Percentiles rank a stretch among this genome's conserved stretches.
Evolutionary conservation across 2,113 vertebrate species (phyloP).

Genomic region (Tragelaphus strepsiceros): DNA sequence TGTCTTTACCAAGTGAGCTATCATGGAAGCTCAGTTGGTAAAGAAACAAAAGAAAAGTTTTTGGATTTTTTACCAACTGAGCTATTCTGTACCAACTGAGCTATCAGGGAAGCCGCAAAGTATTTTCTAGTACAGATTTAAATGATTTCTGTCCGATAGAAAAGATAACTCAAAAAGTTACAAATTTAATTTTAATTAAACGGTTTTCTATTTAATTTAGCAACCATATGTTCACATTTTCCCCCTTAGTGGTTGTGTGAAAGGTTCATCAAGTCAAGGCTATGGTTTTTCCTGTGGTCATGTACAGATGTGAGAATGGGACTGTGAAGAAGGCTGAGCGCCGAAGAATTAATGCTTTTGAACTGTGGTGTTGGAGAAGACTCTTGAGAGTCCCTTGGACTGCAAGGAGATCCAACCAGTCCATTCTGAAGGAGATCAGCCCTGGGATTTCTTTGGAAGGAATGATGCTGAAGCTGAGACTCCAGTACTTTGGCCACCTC

Average conservation of each 20-base stretch:
- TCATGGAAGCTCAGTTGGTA: neutral
- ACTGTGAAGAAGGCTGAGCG: too few species aligned
- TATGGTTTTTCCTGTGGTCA: too few species aligned
- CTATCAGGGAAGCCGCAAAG: neutral
- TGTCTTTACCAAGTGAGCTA: neutral
- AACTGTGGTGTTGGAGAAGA: too few species aligned
- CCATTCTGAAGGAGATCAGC: too few species aligned
- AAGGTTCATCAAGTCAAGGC: too few species aligned
- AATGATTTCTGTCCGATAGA: neutral
- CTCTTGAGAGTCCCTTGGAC: too few species aligned
- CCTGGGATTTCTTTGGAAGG: too few species aligned
- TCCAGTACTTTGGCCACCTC: too few species aligned
- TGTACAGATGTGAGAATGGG: too few species aligned
- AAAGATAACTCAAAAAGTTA: neutral
- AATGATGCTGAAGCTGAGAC: too few species aligned
- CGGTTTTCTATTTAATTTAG: neutral
- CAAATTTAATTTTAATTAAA: neutral
- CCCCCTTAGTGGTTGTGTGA: neutral
- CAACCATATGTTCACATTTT: neutral
- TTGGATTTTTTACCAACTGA: neutral
- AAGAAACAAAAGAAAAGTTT: neutral
- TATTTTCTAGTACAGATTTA: neutral
- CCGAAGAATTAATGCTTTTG: too few species aligned
- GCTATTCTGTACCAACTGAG: neutral
- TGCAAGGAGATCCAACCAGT: too few species aligned